Percentiles rank a stretch among this genome's conserved stretches.
phyloP scores from a whole-genome alignment of 37 sponge, comb jelly and placozoan species.

The Bolinopsis microptera region DNA sequence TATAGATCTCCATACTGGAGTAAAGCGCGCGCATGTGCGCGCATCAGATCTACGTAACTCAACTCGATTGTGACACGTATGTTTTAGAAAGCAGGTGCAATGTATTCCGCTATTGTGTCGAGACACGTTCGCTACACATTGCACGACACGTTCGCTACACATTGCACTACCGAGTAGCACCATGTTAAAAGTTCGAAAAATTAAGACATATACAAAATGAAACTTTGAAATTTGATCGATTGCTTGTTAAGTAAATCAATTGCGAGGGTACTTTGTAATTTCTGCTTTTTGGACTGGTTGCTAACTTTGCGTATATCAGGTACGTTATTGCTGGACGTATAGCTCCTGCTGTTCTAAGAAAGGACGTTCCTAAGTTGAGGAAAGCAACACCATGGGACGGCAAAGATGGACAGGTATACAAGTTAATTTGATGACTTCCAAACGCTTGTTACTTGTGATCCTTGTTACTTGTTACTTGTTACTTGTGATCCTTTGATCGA shows the following conservation, averaged over 20 bases:
- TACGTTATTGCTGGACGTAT: constrained; percentile 51
- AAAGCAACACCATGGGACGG: constrained; percentile 88
- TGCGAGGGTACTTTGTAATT: too few relatives aligned
- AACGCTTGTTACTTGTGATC: background rate
- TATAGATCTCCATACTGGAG: background rate
- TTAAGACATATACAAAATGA: too few relatives aligned
- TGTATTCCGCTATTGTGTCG: background rate
- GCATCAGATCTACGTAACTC: background rate
- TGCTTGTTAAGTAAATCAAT: too few relatives aligned
- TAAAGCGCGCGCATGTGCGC: background rate
- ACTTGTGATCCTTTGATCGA: too few relatives aligned
- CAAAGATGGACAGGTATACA: constrained; percentile 88
- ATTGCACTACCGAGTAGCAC: too few relatives aligned
- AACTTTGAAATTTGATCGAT: too few relatives aligned
- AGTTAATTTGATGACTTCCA: background rate
- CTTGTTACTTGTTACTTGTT: too few relatives aligned
- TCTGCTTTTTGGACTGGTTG: too few relatives aligned
- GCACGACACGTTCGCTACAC: too few relatives aligned
- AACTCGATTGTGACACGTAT: background rate
- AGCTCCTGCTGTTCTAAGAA: constrained; percentile 2
- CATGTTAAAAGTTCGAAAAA: too few relatives aligned
- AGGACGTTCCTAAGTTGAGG: constrained; percentile 49
- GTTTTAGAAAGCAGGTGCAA: background rate
- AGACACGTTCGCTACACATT: too few relatives aligned
- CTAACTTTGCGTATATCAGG: too few relatives aligned